Base-by-base conservation (phyloP, 2,797 vertebrate species). In the Adrianichthys oophorus region DNA sequence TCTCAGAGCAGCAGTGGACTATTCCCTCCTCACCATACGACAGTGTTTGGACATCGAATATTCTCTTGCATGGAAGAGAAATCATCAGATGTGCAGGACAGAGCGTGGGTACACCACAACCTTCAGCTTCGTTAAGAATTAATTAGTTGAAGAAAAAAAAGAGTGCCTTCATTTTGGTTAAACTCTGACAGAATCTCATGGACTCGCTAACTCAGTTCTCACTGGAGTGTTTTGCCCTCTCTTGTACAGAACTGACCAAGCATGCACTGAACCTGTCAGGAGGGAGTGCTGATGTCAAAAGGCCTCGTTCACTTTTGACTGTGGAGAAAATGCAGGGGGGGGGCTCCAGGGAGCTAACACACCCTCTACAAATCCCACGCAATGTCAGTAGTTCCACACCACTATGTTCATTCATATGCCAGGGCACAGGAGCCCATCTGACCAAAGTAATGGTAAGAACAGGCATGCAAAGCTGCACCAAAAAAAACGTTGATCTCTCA, bases 11-110 rank as follows among this genome's bases (percentile, higher is more conserved):
- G 65, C 67, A 23, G 67, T 4, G 12, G 48, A 45, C 49, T 60
- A 54, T 65, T 82, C 64, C 74, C 70, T 19, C 56, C 52, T 54
- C 70, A 62, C 52, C 71, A 74, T 40, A 65, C 37, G 59, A 59
- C 68, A 70, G 62, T 52, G 56, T 29, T 68, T 65, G 65, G 52
- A 66, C 54, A 80, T 82, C 57, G 79, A 81, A 78, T 75, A 79
- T 82, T 85, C 77, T 75, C 75, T 82, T 85, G 55, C 62, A 73
- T 54, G 44, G 70, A 72, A 70, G 58, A 45, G 52, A 63, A 59
- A 68, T 60, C 62, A 59, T 72, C 55, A 69, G 43, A 75, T 65
- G 63, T 78, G 67, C 48, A 54, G 48, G 69, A 80, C 65, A 53
- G 59, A 2, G 23, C 58, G 37, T 41, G 48, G 65, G 50, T 5